Evolutionary conservation across 30 jellyfish, hydroid and myxozoan species (phyloP), one percentile per base, ranked within the genome.

Genomic region (Aurelia aurita): DNA sequence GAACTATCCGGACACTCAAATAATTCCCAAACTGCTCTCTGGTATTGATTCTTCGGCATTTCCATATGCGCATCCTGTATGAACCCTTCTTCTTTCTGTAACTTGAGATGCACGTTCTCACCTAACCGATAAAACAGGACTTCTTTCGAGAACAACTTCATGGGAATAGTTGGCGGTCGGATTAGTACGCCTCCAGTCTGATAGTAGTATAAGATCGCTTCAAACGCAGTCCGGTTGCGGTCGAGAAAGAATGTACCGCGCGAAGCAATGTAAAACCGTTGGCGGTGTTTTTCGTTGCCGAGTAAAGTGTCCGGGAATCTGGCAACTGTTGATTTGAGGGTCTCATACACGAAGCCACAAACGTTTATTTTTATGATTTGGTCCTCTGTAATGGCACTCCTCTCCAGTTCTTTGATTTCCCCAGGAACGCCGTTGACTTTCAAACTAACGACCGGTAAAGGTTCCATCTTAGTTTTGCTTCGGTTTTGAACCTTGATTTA

Each of bases 1-100:
- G 97, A 81, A 16, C 97, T 82, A 44, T 93, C 98, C 68, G 98
- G 98, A 63, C 81, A 87, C 58, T 93, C 98, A 54, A 93, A 93
- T 34, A 93, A 62, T 58, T 93, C 96, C 98, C 98, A 93, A 19
- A 93, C 82, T 39, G 59, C 82, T 69, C 96, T 25, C 70, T 93
- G 98, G 90, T 74, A 74, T 58, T 74, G 66, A 34, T 86, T 82
- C 69, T 60, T 77, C 18, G 98, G 98, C 68, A 87, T 58, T 13
- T 69, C 90, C 70, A 77, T 80, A 45, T 66, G 78, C 3, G 87
- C 39, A 26, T 93, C 98, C 23, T 83, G 85, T 8, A 93, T 82
- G 58, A 71, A 93, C 3, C 98, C 98, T 66, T 93, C 98, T 18
- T 78, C 92, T n/a, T 54, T 82, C 66, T 88, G 97, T 27, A 93